Conservation (phyloP, 2,113 vertebrate species). For the Eira barbara region DNA sequence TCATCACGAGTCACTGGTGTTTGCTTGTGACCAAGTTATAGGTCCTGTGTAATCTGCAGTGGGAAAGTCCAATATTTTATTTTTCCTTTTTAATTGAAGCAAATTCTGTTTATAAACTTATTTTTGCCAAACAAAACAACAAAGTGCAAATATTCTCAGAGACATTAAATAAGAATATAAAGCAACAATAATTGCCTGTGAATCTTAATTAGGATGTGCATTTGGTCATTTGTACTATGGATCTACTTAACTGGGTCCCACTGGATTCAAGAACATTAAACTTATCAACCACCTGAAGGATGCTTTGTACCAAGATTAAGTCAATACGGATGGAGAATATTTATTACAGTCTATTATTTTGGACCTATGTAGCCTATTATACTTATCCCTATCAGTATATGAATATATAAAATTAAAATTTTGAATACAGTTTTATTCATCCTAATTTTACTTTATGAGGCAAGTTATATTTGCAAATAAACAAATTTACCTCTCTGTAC, state of each 20-base stretch:
- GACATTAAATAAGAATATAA: background rate
- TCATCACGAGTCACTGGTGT: background rate
- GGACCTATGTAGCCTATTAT: background rate
- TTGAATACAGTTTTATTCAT: background rate
- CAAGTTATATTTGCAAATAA: background rate
- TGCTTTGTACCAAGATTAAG: background rate
- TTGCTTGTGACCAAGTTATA: background rate
- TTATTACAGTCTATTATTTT: background rate
- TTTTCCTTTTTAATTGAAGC: background rate
- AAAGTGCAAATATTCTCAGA: background rate
- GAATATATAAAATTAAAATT: background rate
- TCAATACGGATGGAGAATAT: background rate
- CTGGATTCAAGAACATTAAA: background rate
- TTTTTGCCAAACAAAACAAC: background rate
- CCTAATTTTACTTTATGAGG: background rate
- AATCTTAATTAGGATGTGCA: background rate
- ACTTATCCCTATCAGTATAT: background rate
- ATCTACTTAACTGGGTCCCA: background rate
- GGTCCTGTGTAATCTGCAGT: background rate
- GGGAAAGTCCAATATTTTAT: background rate
- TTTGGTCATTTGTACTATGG: background rate
- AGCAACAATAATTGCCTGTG: background rate
- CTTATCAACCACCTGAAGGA: background rate
- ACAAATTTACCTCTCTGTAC: background rate
- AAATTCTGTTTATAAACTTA: background rate